Evolutionary conservation across 1,140 invertebrate species (phyloP).

Genomic region (Sogatella furcifera): DNA sequence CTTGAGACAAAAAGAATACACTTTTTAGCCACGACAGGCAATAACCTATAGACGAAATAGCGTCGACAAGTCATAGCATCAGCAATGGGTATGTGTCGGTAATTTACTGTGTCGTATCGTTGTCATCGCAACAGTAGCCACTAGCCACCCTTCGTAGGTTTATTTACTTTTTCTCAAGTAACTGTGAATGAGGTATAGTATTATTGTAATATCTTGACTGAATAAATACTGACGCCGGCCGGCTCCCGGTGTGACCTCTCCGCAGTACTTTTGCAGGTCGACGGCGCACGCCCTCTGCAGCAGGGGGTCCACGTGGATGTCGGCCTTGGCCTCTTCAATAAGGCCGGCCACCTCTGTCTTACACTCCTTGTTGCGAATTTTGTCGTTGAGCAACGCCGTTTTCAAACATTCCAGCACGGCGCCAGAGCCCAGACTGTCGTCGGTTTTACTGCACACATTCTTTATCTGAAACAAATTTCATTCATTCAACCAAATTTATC

Average conservation of each 20-base stretch:
- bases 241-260: conserved; percentile 68
- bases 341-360: conserved; percentile 67
- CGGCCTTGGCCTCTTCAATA: conserved; percentile 66
- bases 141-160: too few species aligned
- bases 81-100: too few species aligned
- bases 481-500: too few species aligned
- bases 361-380: conserved; percentile 62
- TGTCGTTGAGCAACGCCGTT: conserved; percentile 56
- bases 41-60: too few species aligned
- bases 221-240: conserved; percentile 57
- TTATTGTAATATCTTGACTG: too few species aligned
- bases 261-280: conserved; percentile 76
- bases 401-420: conserved; percentile 82
- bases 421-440: conserved; percentile 44
- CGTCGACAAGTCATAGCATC: too few species aligned
- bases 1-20: too few species aligned
- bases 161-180: too few species aligned
- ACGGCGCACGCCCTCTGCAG: conserved; percentile 64
- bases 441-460: conserved; percentile 36
- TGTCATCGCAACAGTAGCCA: too few species aligned
- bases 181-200: too few species aligned
- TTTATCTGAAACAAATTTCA: conserved; percentile 29
- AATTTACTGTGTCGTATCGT: too few species aligned
- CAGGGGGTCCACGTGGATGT: conserved; percentile 74
- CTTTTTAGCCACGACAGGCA: too few species aligned